Evolutionary conservation across 1,140 invertebrate genomes (phyloP), one percentile per base, ranked within the genome.

Genomic region (Zaprionus africanus): DNA sequence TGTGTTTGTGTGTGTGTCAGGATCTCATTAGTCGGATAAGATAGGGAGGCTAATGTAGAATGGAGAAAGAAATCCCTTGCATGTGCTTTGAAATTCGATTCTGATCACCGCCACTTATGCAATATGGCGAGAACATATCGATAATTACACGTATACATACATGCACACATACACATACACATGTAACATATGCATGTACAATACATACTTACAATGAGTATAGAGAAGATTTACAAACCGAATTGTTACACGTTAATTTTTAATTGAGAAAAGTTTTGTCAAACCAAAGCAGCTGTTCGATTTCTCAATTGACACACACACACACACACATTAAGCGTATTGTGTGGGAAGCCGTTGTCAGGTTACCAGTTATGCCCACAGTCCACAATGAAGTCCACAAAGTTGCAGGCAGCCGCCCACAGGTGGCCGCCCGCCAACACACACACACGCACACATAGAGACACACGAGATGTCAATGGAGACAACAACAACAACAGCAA

Each of bases 11-110:
- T 64, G 15, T 63, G 46, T 57, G 36, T 72, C 34, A 79, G 83
- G 82, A 87, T 82, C 76, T 77, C 76, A 82, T 87, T 86, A 82
- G 78, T 11, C 53, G 83, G 83, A 88, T 87, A 87, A 87, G 83
- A 86, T 86, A 85, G 60, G 66, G 67, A 43, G 9, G 31, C 31
- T 9, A 46, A 12, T 15, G 34, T 9, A 24, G 51, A 53, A 71
- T 58, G 62, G 36, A 11, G 31, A 24, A 51, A 51, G 46, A 51
- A 51, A 51, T 51, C 46, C 46, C 46, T 51, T 38, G 17, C 82
- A 82, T 82, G 82, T 82, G 82, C 62, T 24, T 51, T 69, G 59
- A 60, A 46, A 63, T 43, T 75, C n/a, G 19, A 63, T 57, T 57
- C 62, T 56, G 59, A 76, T 66, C 62, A 36, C 31, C 28, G 46